Base-by-base conservation (phyloP, 2,888 invertebrate genomes). In the Drosophila mettleri region DNA sequence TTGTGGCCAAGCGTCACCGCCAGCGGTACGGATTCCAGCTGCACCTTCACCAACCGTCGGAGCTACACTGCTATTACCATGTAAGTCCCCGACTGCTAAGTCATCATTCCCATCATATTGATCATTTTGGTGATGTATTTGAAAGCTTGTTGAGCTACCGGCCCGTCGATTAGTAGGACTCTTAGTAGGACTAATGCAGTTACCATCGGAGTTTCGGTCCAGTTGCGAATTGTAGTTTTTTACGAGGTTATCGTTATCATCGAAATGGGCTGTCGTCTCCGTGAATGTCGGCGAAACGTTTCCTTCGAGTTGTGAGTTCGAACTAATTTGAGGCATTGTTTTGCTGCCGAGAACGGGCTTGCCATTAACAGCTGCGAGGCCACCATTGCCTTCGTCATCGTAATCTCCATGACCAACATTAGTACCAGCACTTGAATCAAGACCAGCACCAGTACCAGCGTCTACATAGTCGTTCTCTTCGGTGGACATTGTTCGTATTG, bases 241-340 rank as follows among this genome's bases (percentile, higher is more conserved):
- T 57, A 78, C 55, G 69, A 80, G 74, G 68, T 80, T 89, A 80
- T 86, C 88, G 74, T 81, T 89, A 80, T 86, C 88, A 78, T 86
- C 84, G 58, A 82, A 72, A 66, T 84, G 88, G 64, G 66, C 69
- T 70, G 66, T 78, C 63, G 87, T 74, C 70, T 72, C 68, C 68
- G 78, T 77, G 57, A 80, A 69, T 69, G 87, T 73, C 73, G 85
- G 84, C 79, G 89, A 88, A 88, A 85, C 86, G 89, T 86, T 88
- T 85, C 80, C 86, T 74, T 91, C 90, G 88, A 88, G 86, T 79
- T 90, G 89, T 89, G 89, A 80, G 84, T 89, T 89, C 83, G 91
- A 83, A 90, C 91, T 90, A 90, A 90, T 89, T 90, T 90, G 88
- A 80, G 91, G 85, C 91, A 89, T 89, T 81, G 75, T 82, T 80